These are phyloP conservation scores for Mastacembelus armatus DNA, from an alignment of 2,797 vertebrate species.

Conservation along the genomic window DNA sequence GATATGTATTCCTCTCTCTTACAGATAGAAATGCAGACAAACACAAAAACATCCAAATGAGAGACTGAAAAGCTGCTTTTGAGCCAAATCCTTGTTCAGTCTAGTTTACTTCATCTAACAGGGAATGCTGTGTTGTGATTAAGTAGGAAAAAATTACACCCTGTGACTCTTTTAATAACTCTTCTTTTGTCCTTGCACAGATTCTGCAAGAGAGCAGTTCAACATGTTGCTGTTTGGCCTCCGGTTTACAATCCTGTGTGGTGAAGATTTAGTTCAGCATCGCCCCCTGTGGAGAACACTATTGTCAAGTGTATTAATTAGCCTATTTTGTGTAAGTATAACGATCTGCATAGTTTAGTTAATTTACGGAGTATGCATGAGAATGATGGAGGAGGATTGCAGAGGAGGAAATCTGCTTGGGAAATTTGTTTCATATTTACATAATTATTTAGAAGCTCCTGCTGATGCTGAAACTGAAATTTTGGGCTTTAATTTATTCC, in stretches of 20 bases:
- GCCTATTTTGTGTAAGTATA: constrained; percentile 83
- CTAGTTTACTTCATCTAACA: constrained; percentile 7
- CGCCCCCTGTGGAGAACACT: constrained; percentile 65
- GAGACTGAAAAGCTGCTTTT: constrained; percentile 24
- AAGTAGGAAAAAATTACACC: constrained; percentile 16
- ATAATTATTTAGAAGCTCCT: constrained; percentile 78
- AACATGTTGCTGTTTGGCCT: constrained; percentile 58
- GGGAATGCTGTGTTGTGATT: constrained; percentile 12
- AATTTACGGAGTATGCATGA: constrained; percentile 78
- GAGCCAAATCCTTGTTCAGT: constrained; percentile 23
- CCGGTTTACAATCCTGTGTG: constrained; percentile 65
- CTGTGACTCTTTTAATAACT: constrained; percentile 32
- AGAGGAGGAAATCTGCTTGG: constrained; percentile 78
- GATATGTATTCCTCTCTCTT: constrained; percentile 16
- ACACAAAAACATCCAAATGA: constrained; percentile 46
- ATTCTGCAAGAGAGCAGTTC: constrained; percentile 15
- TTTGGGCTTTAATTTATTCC: constrained; percentile 76
- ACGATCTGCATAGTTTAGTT: constrained; percentile 81
- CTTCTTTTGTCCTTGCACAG: constrained; percentile 38
- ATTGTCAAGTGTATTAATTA: constrained; percentile 86
- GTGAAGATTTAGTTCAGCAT: constrained; percentile 77
- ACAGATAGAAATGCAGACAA: constrained; percentile 40
- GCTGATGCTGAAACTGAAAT: constrained; percentile 66
- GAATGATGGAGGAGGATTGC: constrained; percentile 75
- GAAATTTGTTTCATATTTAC: constrained; percentile 83